Base-by-base conservation (phyloP, 2,888 invertebrate genomes). In the Drosophila quinaria region DNA sequence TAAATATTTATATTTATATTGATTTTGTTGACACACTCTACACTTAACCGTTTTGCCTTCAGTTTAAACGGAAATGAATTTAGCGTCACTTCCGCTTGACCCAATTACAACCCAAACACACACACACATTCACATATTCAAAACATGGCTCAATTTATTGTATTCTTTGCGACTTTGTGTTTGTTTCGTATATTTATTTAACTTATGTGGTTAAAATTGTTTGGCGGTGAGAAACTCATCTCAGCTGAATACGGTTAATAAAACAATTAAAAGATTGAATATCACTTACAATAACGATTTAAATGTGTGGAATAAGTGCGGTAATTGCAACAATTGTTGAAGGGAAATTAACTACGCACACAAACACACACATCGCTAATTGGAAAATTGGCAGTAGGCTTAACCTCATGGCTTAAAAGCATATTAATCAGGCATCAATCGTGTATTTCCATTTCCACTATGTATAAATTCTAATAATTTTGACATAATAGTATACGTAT, bases 31-130 rank as follows among this genome's bases (percentile, higher is more conserved):
- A 15, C 9, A 19, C 22, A 10, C 33, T 44, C 31, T 29, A 29
- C 2, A 8, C 8, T 8, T 2, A 29, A 8, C 25, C 4, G 22
- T 1, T 11, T 22, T 9, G 5, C 22, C 29, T 4, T 13, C n/a
- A 42, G 17, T 22, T 42, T 19, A 6, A n/a, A 46, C 70, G 87
- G 74, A 88, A 82, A 82, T 88, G 56, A 80, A 70, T 75, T 75
- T 49, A 59, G 69, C 60, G 50, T 11, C 47, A 66, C 47, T 72
- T 87, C 82, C 80, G 77, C 42, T 81, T 81, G 80, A 84, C 80
- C 77, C 66, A 72, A 75, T 73, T 82, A 41, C n/a, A 47, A 10
- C 0, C 11, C 37, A 60, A 33, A 58, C 15, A 47, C 15, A 35
- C 11, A 35, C 11, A 49, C 13, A 17, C 8, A 49, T 0, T 1